phyloP scores from a whole-genome alignment of 2,113 vertebrate species.

The Cololabis saira region DNA sequence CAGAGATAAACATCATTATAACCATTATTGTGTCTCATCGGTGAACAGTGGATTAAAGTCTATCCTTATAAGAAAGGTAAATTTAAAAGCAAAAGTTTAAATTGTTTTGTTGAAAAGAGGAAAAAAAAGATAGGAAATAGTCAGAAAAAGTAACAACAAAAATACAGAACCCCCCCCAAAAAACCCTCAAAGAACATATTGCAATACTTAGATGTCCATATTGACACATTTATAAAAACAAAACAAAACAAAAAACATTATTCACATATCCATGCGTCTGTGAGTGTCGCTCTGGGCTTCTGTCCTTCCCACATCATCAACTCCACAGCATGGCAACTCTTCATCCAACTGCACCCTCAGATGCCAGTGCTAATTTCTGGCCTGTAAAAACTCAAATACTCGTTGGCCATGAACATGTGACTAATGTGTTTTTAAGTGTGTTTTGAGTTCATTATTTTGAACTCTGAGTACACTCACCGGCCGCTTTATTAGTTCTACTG shows the following conservation, averaged over 20 bases:
- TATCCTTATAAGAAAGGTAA: background rate
- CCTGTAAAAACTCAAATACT: conserved; percentile 70
- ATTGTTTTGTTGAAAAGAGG: background rate
- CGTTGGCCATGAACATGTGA: conserved; percentile 31
- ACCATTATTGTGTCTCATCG: conserved; percentile 1
- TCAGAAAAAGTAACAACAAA: background rate
- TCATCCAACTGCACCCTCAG: conserved; percentile 93
- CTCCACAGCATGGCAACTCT: conserved; percentile 92
- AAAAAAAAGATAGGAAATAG: background rate
- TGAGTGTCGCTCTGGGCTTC: conserved; percentile 88
- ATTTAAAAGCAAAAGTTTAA: conserved; percentile 21
- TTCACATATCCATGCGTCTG: conserved; percentile 48
- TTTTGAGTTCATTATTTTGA: conserved; percentile 24
- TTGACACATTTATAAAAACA: conserved; percentile 16
- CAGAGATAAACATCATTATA: conserved; percentile 26
- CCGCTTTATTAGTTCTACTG: no score
- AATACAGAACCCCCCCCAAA: conserved; percentile 20
- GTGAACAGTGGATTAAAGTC: conserved; percentile 9
- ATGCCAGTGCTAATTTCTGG: conserved; percentile 85
- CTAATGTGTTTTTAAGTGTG: conserved; percentile 11
- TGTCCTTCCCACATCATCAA: conserved; percentile 99
- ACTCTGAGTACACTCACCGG: background rate
- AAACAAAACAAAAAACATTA: conserved; percentile 40
- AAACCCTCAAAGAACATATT: conserved; percentile 34
- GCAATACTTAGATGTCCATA: conserved; percentile 36